Percentiles rank a stretch among this genome's conserved stretches.
Conservation (phyloP, 2,113 vertebrate species). For the Ursus arctos region DNA sequence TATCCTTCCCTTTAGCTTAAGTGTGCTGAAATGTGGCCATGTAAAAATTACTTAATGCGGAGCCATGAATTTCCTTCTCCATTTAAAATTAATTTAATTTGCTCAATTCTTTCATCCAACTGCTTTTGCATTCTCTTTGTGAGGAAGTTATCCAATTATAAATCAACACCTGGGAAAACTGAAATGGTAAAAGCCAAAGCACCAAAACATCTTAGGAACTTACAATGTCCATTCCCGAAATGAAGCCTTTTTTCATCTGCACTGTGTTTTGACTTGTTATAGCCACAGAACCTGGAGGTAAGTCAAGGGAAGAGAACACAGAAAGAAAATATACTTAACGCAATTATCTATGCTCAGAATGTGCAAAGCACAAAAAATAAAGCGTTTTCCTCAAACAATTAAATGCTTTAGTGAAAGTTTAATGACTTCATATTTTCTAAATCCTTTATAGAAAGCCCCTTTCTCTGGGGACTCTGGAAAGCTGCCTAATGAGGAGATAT, state of each 20-base stretch:
- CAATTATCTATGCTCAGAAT: conserved; percentile 67
- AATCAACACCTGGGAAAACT: not conserved
- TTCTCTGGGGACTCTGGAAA: conserved; percentile 85
- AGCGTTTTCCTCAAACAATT: conserved; percentile 82
- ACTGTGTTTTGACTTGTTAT: conserved; percentile 96
- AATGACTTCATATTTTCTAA: conserved; percentile 85
- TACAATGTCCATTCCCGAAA: conserved; percentile 98
- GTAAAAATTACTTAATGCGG: conserved; percentile 78
- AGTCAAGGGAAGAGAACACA: conserved; percentile 74
- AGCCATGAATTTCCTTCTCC: conserved; percentile 60
- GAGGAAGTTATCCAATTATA: not conserved
- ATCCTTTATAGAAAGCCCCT: conserved; percentile 77
- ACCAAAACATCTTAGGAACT: conserved; percentile 85
- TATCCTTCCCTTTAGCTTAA: conserved; percentile 71
- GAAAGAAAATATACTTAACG: conserved; percentile 60
- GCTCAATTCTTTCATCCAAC: not conserved
- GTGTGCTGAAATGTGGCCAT: conserved; percentile 68
- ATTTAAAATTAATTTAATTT: conserved; percentile 72
- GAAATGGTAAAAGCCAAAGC: not conserved
- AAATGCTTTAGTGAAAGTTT: conserved; percentile 87
- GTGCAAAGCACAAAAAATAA: conserved; percentile 78
- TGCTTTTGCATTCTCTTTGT: conserved; percentile 43
- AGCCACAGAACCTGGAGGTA: conserved; percentile 95
- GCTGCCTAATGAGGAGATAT: conserved; percentile 87
- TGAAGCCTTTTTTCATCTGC: conserved; percentile 97